phyloP scores from a whole-genome alignment of 2,113 vertebrate genomes.

The Lasiurus borealis region DNA sequence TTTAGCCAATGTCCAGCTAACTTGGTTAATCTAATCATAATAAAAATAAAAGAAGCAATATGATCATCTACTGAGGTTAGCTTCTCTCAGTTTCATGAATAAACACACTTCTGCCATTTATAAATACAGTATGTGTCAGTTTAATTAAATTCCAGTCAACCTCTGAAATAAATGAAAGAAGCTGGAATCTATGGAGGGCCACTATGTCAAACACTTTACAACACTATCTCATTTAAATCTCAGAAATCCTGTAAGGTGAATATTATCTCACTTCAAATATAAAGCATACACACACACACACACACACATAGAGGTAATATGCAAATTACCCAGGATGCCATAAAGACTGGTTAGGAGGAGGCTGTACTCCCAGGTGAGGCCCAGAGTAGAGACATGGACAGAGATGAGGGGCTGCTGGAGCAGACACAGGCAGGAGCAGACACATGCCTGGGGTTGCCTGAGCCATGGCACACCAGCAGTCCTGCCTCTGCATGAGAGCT shows the following conservation, averaged over 20 bases:
- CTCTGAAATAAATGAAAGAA: background rate
- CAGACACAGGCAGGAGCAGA: too few relatives aligned
- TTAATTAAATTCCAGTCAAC: background rate
- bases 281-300: background rate
- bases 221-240: background rate
- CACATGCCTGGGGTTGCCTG: too few relatives aligned
- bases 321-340: too few relatives aligned
- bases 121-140: background rate
- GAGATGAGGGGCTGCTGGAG: too few relatives aligned
- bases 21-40: background rate
- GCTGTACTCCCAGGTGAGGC: too few relatives aligned
- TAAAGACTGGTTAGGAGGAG: too few relatives aligned
- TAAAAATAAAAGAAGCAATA: background rate
- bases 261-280: constrained; percentile 1
- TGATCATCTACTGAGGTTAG: background rate
- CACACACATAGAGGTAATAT: background rate
- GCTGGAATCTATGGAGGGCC: background rate
- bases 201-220: background rate
- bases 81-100: background rate
- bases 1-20: background rate
- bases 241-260: background rate
- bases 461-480: too few relatives aligned
- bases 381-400: too few relatives aligned
- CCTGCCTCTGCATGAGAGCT: too few relatives aligned
- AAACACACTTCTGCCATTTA: background rate